Evolutionary conservation across 2,797 vertebrate genomes (phyloP).

Genomic region (Aulostomus chinensis): DNA sequence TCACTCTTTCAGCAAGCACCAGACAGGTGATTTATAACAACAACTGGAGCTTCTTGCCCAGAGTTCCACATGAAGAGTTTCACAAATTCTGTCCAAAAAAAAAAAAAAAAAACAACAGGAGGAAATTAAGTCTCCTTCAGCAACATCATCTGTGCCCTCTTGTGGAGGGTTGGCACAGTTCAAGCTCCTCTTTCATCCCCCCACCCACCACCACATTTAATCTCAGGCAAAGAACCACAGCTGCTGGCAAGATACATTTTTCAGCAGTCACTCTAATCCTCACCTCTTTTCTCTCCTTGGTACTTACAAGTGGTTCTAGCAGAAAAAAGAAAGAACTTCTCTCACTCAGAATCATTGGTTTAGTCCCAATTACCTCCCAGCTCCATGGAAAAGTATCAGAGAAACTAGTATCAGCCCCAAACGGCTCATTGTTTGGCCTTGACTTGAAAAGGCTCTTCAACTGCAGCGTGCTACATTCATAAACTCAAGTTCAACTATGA

Average conservation of each 20-base stretch:
- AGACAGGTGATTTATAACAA: constrained; percentile 14
- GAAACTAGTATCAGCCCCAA: constrained; percentile 49
- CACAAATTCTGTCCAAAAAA: no score
- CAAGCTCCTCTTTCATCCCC: constrained; percentile 24
- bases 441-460: constrained; percentile 53
- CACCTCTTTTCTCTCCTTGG: constrained; percentile 12
- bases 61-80: constrained; percentile 1
- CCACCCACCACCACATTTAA: constrained; percentile 8
- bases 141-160: constrained; percentile 78
- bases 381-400: constrained; percentile 57
- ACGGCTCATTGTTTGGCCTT: constrained; percentile 55
- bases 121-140: constrained; percentile 16
- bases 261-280: constrained; percentile 22
- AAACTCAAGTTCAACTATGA: constrained; percentile 57
- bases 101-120: constrained; percentile 25
- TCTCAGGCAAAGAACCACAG: constrained; percentile 28
- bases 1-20: constrained; percentile 24
- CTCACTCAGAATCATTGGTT: constrained; percentile 38
- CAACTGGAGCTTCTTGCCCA: constrained; percentile 18
- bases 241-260: constrained; percentile 24
- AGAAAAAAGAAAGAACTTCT: constrained; percentile 4
- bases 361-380: constrained; percentile 27
- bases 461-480: constrained; percentile 22
- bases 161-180: constrained; percentile 75
- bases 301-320: no score